Base-by-base conservation (phyloP, 1,140 invertebrate genomes). In the Caerostris darwini region DNA sequence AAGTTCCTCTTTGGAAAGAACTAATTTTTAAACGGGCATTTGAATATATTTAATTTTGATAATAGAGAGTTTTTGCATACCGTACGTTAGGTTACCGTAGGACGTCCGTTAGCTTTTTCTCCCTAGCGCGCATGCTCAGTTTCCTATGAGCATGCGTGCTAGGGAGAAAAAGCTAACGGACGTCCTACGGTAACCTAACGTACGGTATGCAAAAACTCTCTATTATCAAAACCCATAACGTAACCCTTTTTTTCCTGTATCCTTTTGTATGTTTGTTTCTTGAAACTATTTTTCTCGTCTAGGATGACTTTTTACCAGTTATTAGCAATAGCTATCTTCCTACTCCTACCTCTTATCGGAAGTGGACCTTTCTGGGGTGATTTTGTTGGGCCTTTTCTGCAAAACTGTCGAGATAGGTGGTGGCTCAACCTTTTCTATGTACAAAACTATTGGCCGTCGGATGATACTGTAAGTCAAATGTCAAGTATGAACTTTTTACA, bases 401-500 rank as follows among this genome's bases (percentile, higher is more conserved):
- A 86, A 10, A 90, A 77, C 1, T 95, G 95, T 50, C 67, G 88
- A n/a, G 67, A 94, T 17, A 94, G 77, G 61, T 95, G 95, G 95
- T 95, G 95, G 95, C 77, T 92, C 1, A 95, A 95, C 87, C 58
- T 95, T n/a, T 89, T 95, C 10, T 95, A 95, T 54, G 77, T 95
- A 3, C 98, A 98, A 95, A 99, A 98, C 95, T 97, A 98, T 93
- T 96, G 98, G 3, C 96, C 97, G 58, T 97, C 97, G 2, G 97
- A 98, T 81, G 58, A 95, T 56, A 19, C 94, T 14, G 95, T 95
- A 92, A 91, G 93, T 57, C 34, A 53, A 34, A 34, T 34, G 34
- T 34, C 34, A 34, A 34, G 34, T 34, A 34, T 19, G 7, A 34
- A 34, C 34, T 34, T 34, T 34, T 34, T 34, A 34, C 34, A 34